These are phyloP conservation scores for Cryptotermes secundus DNA, from an alignment of 1,140 invertebrate genomes.

Conservation along the genomic window DNA sequence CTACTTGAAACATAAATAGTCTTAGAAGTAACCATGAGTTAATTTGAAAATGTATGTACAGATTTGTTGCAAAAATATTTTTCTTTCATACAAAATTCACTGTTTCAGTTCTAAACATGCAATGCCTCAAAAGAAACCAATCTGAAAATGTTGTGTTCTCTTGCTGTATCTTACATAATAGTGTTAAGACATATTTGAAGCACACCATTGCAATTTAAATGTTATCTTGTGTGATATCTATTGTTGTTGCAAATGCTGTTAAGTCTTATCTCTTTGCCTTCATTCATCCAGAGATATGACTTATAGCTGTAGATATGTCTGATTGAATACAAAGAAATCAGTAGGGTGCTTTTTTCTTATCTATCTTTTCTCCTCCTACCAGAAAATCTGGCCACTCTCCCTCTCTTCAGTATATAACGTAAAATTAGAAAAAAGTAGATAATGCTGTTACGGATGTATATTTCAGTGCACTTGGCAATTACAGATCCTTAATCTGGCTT, in stretches of 20 bases:
- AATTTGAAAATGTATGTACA: background rate
- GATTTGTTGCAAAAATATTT: background rate
- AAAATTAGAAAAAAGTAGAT: background rate
- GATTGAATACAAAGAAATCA: background rate
- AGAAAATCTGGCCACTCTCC: background rate
- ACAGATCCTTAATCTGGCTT: background rate
- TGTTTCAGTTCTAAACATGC: background rate
- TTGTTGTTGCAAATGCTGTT: background rate
- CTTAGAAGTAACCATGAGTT: background rate
- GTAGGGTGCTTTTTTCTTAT: background rate
- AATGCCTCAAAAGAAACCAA: background rate
- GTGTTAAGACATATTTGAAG: background rate
- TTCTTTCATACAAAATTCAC: background rate
- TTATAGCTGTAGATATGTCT: background rate
- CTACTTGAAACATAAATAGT: background rate
- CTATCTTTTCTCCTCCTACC: background rate
- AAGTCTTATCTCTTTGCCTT: background rate
- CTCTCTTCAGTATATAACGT: background rate
- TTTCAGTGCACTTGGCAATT: background rate
- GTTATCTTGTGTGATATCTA: background rate
- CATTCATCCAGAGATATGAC: background rate
- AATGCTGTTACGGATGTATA: background rate
- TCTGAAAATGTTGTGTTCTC: too few species aligned
- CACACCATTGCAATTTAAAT: background rate
- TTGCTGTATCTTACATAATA: background rate